A percentile compares a stretch with the other conserved stretches of the same genome.
These are phyloP conservation scores for Sanderia malayensis DNA, from an alignment of 30 jellyfish, hydroid and myxozoan species.

Conservation along the genomic window DNA sequence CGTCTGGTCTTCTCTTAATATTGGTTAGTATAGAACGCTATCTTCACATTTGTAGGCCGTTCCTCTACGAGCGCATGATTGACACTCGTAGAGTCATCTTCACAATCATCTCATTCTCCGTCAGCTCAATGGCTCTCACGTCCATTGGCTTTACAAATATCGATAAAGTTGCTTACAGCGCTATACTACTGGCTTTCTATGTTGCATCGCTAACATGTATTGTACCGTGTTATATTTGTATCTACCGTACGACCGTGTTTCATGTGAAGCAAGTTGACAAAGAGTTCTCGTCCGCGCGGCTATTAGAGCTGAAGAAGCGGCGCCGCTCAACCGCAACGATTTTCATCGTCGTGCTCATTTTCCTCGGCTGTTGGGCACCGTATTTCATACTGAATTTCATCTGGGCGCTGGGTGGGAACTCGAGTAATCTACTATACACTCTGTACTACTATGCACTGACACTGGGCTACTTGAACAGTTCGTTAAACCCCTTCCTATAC, in stretches of 20 bases:
- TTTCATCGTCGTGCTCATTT: constrained; percentile 7
- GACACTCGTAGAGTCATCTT: background rate
- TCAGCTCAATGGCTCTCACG: constrained; percentile 17
- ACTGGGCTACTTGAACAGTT: constrained; percentile 27
- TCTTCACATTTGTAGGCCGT: constrained; percentile 27
- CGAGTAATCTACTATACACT: background rate
- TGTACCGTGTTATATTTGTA: constrained; percentile 16
- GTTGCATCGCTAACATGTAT: constrained; percentile 5
- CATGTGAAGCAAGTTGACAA: constrained; percentile 27
- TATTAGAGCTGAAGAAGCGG: background rate
- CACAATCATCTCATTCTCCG: background rate
- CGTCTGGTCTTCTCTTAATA: constrained; percentile 23
- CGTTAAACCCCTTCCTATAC: constrained; percentile 24
- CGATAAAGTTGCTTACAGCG: constrained; percentile 1
- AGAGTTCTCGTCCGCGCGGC: background rate
- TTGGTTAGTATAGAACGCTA: constrained; percentile 32
- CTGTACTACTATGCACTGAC: constrained; percentile 15
- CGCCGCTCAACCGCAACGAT: constrained; percentile 25
- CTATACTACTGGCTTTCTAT: constrained; percentile 7
- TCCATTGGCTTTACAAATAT: constrained; percentile 10
- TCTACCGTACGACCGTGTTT: constrained; percentile 15
- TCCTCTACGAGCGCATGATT: background rate
- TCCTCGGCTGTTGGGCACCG: constrained; percentile 34
- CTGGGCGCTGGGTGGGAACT: constrained; percentile 5
- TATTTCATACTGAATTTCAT: constrained; percentile 19